Percentiles rank a stretch among this genome's conserved stretches.
These are phyloP conservation scores for Macropus fuliginosus DNA, from an alignment of 2,797 vertebrate genomes.

Conservation along the genomic window DNA sequence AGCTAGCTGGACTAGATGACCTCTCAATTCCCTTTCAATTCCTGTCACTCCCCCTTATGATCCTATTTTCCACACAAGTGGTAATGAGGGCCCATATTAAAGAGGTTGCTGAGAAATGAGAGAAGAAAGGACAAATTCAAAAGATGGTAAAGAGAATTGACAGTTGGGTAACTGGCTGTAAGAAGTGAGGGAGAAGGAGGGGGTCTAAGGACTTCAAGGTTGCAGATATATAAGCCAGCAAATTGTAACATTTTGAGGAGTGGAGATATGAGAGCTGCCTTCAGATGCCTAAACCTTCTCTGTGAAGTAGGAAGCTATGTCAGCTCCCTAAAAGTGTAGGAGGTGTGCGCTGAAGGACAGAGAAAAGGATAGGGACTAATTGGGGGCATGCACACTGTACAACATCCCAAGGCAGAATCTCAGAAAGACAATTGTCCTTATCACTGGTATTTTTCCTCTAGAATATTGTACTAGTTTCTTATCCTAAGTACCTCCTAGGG, in stretches of 20 bases:
- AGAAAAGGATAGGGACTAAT: background rate
- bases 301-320: background rate
- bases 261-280: background rate
- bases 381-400: background rate
- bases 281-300: background rate
- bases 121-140: background rate
- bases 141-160: background rate
- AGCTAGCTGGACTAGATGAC: background rate
- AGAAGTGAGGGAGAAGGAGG: background rate
- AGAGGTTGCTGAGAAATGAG: background rate
- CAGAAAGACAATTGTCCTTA: background rate
- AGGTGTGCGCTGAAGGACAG: background rate
- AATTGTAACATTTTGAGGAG: background rate
- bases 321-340: background rate
- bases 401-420: background rate
- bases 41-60: background rate
- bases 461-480: background rate
- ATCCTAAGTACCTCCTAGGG: background rate
- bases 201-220: background rate
- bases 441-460: background rate
- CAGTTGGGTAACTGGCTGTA: background rate
- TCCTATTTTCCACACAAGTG: background rate
- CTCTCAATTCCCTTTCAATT: background rate
- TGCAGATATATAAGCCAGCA: background rate
- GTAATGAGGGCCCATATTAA: background rate